Evolutionary conservation across 92 coral and sea anemone genomes (phyloP).

Genomic region (Epizoanthus stellaris): DNA sequence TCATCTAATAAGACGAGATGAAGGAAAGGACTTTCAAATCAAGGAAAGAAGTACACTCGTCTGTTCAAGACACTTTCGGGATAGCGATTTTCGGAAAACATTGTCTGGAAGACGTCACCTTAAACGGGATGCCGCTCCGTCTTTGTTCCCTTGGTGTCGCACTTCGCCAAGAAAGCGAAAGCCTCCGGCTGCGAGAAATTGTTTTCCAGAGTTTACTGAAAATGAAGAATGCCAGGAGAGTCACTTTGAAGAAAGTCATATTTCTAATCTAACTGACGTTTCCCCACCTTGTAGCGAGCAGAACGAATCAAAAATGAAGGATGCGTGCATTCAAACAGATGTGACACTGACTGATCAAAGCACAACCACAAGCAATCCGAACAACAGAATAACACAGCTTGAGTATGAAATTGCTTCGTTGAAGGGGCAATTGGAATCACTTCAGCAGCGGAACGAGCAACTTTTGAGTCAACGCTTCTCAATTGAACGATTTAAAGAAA

Average conservation of each 20-base stretch:
- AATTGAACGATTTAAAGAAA: background rate
- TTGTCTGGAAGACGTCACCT: constrained; percentile 1
- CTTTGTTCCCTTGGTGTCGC: constrained; percentile 34
- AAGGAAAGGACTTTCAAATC: constrained; percentile 28
- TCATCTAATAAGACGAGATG: constrained; percentile 47
- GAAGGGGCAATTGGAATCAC: background rate
- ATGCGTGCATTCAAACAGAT: no score
- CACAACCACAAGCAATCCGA: no score
- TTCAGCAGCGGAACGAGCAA: background rate
- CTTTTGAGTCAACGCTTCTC: background rate
- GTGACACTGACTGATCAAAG: no score
- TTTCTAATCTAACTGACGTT: no score
- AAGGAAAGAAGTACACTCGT: constrained; percentile 17
- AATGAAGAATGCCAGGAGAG: no score
- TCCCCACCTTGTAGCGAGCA: no score
- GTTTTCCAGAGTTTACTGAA: no score
- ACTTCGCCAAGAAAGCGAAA: constrained; percentile 9
- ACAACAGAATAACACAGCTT: no score
- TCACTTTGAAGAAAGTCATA: no score
- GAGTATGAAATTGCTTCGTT: no score
- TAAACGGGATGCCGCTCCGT: constrained; percentile 11
- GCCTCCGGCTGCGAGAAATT: no score
- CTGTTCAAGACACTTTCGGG: constrained; percentile 52
- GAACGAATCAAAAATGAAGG: no score
- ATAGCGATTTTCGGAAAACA: constrained; percentile 10